Conservation (phyloP, 2,113 vertebrate species). For the Nansenia antarctica region DNA sequence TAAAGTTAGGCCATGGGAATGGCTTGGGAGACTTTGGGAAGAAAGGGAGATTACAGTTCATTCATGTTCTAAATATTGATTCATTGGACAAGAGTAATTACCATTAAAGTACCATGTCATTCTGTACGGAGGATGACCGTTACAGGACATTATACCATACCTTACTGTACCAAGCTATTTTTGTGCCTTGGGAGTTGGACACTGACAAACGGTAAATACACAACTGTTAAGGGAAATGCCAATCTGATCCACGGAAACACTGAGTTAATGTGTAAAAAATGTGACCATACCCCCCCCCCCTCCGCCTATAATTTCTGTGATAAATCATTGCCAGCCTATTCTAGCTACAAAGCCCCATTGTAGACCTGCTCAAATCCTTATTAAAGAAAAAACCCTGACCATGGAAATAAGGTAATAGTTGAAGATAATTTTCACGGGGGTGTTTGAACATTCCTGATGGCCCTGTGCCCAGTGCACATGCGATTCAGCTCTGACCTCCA, state of each 20-base stretch:
- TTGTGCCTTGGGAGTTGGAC: conserved; percentile 24
- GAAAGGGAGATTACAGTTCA: not conserved
- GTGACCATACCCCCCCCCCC: not conserved
- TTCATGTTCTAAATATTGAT: not conserved
- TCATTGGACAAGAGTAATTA: too few species aligned
- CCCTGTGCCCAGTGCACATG: conserved; percentile 4
- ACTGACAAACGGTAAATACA: conserved; percentile 48
- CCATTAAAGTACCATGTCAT: not conserved
- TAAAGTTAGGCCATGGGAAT: not conserved
- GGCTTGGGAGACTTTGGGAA: conserved; percentile 1
- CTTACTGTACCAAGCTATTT: conserved; percentile 2
- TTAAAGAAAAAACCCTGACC: conserved; percentile 13
- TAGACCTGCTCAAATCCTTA: conserved; percentile 13
- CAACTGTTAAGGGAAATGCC: conserved; percentile 45
- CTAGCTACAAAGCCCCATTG: conserved; percentile 30
- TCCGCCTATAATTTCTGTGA: conserved; percentile 24
- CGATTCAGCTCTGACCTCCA: conserved; percentile 7
- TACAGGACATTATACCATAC: conserved; percentile 14
- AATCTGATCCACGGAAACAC: conserved; percentile 50
- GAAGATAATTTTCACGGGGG: conserved; percentile 43
- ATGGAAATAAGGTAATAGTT: conserved; percentile 46
- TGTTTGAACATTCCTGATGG: conserved; percentile 45
- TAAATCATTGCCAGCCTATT: conserved; percentile 23
- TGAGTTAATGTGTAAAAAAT: conserved; percentile 33
- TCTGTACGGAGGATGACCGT: conserved; percentile 4